A percentile compares a stretch with the other conserved stretches of the same genome.
Conservation (phyloP, 64 coral and sea anemone species). For the Montipora sp. region DNA sequence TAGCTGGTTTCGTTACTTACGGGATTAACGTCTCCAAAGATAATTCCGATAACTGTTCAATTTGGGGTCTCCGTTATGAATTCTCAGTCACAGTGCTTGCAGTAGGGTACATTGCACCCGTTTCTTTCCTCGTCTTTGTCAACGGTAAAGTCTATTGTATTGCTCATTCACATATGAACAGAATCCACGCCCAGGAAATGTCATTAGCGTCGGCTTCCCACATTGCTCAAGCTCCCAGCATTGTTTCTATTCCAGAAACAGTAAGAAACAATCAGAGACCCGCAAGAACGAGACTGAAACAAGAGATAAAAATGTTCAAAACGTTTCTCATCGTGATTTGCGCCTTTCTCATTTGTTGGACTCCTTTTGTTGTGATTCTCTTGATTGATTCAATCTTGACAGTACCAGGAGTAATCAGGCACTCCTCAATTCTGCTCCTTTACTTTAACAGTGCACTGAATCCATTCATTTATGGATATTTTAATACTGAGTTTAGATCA, state of each 20-base stretch:
- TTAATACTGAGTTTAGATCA: constrained; percentile 61
- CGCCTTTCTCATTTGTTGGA: constrained; percentile 65
- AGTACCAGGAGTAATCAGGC: constrained; percentile 1
- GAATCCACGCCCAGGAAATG: constrained; percentile 40
- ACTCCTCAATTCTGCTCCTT: constrained; percentile 52
- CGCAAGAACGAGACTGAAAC: constrained; percentile 33
- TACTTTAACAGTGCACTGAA: constrained; percentile 83
- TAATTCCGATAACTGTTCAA: constrained; percentile 9
- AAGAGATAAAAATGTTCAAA: constrained; percentile 78
- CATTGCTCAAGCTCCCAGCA: not conserved
- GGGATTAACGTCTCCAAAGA: constrained; percentile 26
- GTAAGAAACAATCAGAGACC: not conserved
- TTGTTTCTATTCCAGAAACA: not conserved
- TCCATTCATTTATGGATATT: constrained; percentile 70
- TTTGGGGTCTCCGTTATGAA: constrained; percentile 34
- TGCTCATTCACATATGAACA: constrained; percentile 32
- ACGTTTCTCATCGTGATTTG: constrained; percentile 72
- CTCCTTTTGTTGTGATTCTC: constrained; percentile 50
- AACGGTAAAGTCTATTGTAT: constrained; percentile 47
- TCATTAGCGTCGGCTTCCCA: not conserved
- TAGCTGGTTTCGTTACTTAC: not conserved
- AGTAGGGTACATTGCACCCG: constrained; percentile 10
- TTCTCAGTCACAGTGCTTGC: constrained; percentile 1
- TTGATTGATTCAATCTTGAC: constrained; percentile 12
- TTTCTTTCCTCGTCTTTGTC: constrained; percentile 50